These are phyloP conservation scores for Xylota sylvarum DNA, from an alignment of 2,888 invertebrate species.

Conservation along the genomic window DNA sequence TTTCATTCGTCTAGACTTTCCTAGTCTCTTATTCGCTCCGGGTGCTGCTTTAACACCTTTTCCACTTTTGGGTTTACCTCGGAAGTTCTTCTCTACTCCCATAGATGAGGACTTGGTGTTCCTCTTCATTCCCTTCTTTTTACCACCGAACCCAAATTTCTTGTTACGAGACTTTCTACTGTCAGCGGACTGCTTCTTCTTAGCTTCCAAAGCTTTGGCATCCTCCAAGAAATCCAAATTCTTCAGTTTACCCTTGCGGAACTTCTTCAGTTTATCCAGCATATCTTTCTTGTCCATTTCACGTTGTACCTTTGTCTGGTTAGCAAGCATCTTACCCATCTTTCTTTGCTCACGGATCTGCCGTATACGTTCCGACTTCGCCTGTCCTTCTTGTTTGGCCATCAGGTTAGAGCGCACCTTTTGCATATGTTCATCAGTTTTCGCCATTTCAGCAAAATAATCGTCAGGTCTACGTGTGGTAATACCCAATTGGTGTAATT, in stretches of 20 bases:
- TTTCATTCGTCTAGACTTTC: constrained; percentile 86
- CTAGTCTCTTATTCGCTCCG: constrained; percentile 86
- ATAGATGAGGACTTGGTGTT: constrained; percentile 92
- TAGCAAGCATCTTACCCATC: constrained; percentile 95
- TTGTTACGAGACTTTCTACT: constrained; percentile 90
- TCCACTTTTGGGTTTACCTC: constrained; percentile 78
- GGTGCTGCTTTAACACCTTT: constrained; percentile 80
- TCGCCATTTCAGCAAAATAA: constrained; percentile 99
- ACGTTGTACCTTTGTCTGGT: constrained; percentile 93
- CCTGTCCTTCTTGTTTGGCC: constrained; percentile 93
- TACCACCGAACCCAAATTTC: constrained; percentile 98
- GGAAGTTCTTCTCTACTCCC: constrained; percentile 81
- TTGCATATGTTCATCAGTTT: constrained; percentile 98
- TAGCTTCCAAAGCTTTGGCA: constrained; percentile 84
- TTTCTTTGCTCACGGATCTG: constrained; percentile 96
- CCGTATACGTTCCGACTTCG: constrained; percentile 95
- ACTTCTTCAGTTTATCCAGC: constrained; percentile 96
- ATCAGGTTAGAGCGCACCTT: constrained; percentile 94
- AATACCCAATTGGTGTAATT: constrained; percentile 90
- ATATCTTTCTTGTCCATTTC: constrained; percentile 96
- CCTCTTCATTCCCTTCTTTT: constrained; percentile 94
- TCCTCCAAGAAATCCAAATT: constrained; percentile 93
- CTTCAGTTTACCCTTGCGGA: constrained; percentile 92
- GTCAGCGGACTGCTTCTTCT: constrained; percentile 83
- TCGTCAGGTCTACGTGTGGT: constrained; percentile 95